Evolutionary conservation across 2,888 invertebrate genomes (phyloP).

Genomic region (Cephus pulcher): DNA sequence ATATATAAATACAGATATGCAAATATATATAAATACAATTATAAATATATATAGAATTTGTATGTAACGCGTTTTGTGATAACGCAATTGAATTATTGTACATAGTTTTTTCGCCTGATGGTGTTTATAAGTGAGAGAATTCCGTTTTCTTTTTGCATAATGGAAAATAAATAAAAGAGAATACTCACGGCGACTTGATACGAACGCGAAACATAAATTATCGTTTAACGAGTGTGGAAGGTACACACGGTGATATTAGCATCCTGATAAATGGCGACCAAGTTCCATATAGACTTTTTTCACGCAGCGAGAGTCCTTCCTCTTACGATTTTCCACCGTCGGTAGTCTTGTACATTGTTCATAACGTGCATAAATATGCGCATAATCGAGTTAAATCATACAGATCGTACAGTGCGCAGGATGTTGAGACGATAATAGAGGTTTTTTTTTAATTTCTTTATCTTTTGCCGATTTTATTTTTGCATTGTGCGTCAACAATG

Average conservation of each 20-base stretch:
- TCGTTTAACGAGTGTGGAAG: neutral
- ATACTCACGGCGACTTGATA: slow-evolving; percentile 22
- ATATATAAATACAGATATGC: slow-evolving; percentile 11
- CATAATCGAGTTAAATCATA: neutral
- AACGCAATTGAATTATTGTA: slow-evolving; percentile 20
- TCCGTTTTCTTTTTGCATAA: slow-evolving; percentile 16
- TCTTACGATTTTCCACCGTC: neutral
- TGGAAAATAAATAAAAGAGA: slow-evolving; percentile 11
- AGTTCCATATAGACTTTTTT: neutral
- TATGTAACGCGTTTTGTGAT: slow-evolving; percentile 12
- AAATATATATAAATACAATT: slow-evolving; percentile 8
- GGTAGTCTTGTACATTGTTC: neutral
- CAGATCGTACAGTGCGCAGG: neutral
- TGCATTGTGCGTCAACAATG: neutral
- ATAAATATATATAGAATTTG: slow-evolving; percentile 2
- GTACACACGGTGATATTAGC: neutral
- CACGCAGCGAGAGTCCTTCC: neutral
- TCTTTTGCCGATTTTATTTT: neutral
- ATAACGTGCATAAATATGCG: neutral
- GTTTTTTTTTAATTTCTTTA: neutral
- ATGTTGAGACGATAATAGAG: neutral
- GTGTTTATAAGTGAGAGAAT: slow-evolving; percentile 21
- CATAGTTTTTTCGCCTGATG: slow-evolving; percentile 18
- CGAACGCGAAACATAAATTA: slow-evolving; percentile 11
- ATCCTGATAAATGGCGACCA: neutral